phyloP scores from a whole-genome alignment of 2,113 vertebrate genomes.

The Azemiops feae region DNA sequence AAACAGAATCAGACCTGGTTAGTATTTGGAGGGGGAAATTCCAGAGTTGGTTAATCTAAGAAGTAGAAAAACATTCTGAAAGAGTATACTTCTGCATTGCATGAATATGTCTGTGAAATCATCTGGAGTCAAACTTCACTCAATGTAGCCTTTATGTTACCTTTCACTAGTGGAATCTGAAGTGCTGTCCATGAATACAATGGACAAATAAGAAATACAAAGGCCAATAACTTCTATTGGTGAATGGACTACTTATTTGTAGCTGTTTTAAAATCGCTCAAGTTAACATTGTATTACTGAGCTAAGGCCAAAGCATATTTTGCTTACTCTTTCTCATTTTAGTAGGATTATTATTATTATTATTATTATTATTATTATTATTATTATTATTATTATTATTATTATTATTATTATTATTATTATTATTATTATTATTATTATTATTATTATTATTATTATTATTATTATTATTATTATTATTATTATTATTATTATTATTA shows the following conservation, averaged over 20 bases:
- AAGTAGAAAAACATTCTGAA: background rate
- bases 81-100: background rate
- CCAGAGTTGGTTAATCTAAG: background rate
- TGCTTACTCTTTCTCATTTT: background rate
- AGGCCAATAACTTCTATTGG: background rate
- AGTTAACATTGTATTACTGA: background rate
- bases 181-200: background rate
- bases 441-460: too few species aligned
- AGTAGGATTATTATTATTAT: background rate
- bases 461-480: too few species aligned
- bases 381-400: too few species aligned
- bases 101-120: background rate
- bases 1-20: background rate
- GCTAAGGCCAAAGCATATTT: background rate
- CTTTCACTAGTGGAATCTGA: background rate
- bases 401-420: too few species aligned
- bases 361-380: too few species aligned
- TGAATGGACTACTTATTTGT: background rate
- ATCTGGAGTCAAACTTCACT: background rate
- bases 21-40: background rate
- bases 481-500: too few species aligned
- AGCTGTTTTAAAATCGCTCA: background rate
- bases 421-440: too few species aligned
- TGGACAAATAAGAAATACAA: background rate
- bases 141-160: background rate